Percentiles rank a stretch among this genome's conserved stretches.
Conservation (phyloP, 1,140 invertebrate genomes). For the Achatina immaculata region DNA sequence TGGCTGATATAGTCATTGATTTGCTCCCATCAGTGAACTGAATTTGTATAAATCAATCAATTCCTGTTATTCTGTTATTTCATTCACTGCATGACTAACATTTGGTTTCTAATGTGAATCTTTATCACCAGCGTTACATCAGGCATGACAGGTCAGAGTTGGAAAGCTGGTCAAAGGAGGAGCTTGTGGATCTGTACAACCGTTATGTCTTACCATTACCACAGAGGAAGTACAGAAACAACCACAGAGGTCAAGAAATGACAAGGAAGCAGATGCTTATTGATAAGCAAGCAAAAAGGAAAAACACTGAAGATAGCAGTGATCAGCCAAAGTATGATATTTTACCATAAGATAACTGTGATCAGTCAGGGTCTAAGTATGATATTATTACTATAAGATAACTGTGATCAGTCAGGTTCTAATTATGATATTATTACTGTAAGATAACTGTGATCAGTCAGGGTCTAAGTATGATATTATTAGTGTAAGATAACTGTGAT, state of each 20-base stretch:
- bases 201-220: conserved; percentile 61
- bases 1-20: too few species aligned
- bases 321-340: conserved; percentile 44
- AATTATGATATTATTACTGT: too few species aligned
- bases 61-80: too few species aligned
- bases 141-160: conserved; percentile 43
- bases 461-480: too few species aligned
- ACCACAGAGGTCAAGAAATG: conserved; percentile 60
- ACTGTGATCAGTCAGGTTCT: too few species aligned
- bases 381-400: too few species aligned
- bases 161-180: conserved; percentile 49
- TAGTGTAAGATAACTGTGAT: too few species aligned
- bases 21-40: too few species aligned
- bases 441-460: too few species aligned
- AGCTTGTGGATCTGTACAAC: conserved; percentile 61
- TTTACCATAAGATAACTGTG: too few species aligned
- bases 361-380: too few species aligned
- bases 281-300: conserved; percentile 57
- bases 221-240: conserved; percentile 60
- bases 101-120: not conserved
- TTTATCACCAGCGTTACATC: conserved; percentile 31
- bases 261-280: conserved; percentile 58
- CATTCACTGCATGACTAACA: not conserved
- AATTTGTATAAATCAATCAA: too few species aligned
- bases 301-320: conserved; percentile 33